Percentiles rank a stretch among this genome's conserved stretches.
Conservation (phyloP, 2,888 invertebrate species). For the Caenorhabditis wallacei region DNA sequence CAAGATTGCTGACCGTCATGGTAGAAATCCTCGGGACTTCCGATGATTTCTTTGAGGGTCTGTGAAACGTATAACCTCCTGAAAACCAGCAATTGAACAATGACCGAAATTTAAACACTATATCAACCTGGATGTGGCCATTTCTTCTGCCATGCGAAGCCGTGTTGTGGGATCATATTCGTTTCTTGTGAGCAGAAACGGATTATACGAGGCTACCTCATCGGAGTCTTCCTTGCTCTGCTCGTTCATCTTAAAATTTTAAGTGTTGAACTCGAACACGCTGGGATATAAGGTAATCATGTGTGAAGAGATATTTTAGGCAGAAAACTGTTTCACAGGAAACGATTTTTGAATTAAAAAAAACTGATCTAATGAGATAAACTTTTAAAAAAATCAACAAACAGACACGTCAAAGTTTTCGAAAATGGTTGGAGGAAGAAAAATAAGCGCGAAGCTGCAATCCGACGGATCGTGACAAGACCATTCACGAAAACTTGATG, state of each 20-base stretch:
- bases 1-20: conserved; percentile 54
- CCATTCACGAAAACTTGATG: not conserved
- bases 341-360: no score
- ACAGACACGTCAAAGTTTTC: no score
- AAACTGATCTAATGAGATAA: no score
- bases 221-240: conserved; percentile 39
- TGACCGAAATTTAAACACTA: no score
- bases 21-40: conserved; percentile 35
- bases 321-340: no score
- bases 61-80: conserved; percentile 35
- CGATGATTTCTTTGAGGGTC: conserved; percentile 33
- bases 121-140: conserved; percentile 37
- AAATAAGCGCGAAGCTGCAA: conserved; percentile 8
- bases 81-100: no score
- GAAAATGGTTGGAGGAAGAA: not conserved
- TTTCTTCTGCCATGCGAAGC: conserved; percentile 38
- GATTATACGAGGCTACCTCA: conserved; percentile 26
- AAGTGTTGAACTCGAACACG: not conserved
- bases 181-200: conserved; percentile 20
- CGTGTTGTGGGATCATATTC: conserved; percentile 27
- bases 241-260: conserved; percentile 47
- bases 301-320: no score
- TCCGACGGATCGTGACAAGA: conserved; percentile 31
- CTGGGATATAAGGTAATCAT: no score
- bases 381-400: no score